These are phyloP conservation scores for Prorops nasuta DNA, from an alignment of 1,140 invertebrate genomes.

Conservation along the genomic window DNA sequence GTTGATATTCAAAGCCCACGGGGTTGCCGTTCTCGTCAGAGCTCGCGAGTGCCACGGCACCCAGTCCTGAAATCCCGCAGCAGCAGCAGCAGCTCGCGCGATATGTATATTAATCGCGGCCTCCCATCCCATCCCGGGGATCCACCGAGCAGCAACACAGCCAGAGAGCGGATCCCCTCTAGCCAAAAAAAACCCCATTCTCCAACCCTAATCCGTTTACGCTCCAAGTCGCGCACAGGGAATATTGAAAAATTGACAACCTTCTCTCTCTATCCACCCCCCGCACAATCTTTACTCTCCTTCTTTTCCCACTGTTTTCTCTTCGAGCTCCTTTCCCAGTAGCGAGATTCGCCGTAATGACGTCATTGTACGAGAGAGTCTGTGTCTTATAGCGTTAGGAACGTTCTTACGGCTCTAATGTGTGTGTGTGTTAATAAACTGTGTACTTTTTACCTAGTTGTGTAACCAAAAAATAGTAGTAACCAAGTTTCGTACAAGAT, in stretches of 20 bases:
- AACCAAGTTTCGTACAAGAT: too few species aligned
- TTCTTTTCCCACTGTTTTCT: too few species aligned
- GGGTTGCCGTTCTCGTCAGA: slow-evolving; percentile 24
- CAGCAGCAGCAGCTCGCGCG: slow-evolving; percentile 27
- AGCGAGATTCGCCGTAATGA: too few species aligned
- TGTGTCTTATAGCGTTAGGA: too few species aligned
- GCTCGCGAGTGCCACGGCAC: slow-evolving; percentile 30
- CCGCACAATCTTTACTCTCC: too few species aligned
- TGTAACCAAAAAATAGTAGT: too few species aligned
- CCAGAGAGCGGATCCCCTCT: slow-evolving; percentile 17
- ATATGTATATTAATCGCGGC: slow-evolving; percentile 45
- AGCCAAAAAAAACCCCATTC: slow-evolving; percentile 43
- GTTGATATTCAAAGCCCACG: slow-evolving; percentile 49
- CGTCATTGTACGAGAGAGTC: too few species aligned
- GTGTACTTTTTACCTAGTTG: too few species aligned
- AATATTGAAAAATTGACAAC: slow-evolving; percentile 44
- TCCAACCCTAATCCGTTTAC: slow-evolving; percentile 38
- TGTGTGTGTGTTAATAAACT: too few species aligned
- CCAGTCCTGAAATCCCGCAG: slow-evolving; percentile 27
- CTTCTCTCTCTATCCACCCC: neutral
- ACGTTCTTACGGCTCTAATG: too few species aligned
- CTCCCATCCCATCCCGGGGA: slow-evolving; percentile 13
- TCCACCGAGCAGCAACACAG: slow-evolving; percentile 9
- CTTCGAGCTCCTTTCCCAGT: too few species aligned
- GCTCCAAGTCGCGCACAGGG: slow-evolving; percentile 31